Evolutionary conservation across 1,140 invertebrate genomes (phyloP).

Genomic region (Triops cancriformis): DNA sequence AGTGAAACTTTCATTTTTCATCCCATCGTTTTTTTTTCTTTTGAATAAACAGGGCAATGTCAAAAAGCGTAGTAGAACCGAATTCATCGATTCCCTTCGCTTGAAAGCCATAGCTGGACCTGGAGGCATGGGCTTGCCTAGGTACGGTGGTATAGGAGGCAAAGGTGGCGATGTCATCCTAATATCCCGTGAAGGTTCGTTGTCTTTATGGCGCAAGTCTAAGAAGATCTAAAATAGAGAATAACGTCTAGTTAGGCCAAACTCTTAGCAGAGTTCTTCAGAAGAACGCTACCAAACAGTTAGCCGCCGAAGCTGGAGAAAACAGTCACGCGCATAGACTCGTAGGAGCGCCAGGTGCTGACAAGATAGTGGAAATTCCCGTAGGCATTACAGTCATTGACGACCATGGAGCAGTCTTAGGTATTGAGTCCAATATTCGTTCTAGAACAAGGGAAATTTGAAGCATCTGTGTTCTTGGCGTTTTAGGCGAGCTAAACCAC

Average conservation of each 20-base stretch:
- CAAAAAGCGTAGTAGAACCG: neutral
- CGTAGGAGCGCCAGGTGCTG: conserved; percentile 59
- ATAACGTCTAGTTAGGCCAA: conserved; percentile 33
- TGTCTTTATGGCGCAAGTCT: neutral
- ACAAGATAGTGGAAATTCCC: conserved; percentile 64
- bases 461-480: conserved; percentile 19
- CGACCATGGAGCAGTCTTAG: conserved; percentile 50
- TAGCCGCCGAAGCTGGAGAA: conserved; percentile 54
- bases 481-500: conserved; percentile 62
- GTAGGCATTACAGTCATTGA: conserved; percentile 63
- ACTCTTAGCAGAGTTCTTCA: conserved; percentile 49
- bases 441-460: neutral
- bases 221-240: no score
- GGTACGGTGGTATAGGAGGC: conserved; percentile 75
- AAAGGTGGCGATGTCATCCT: conserved; percentile 72
- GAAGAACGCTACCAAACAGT: conserved; percentile 47
- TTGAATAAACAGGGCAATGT: neutral
- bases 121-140: conserved; percentile 65
- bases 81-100: conserved; percentile 62
- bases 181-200: conserved; percentile 50
- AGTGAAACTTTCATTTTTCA: neutral
- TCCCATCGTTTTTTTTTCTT: neutral
- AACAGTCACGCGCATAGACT: conserved; percentile 63
- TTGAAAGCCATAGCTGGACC: conserved; percentile 62
- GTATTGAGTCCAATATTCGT: conserved; percentile 37